phyloP scores from a whole-genome alignment of 1,140 invertebrate species.

The Amphibalanus amphitrite region DNA sequence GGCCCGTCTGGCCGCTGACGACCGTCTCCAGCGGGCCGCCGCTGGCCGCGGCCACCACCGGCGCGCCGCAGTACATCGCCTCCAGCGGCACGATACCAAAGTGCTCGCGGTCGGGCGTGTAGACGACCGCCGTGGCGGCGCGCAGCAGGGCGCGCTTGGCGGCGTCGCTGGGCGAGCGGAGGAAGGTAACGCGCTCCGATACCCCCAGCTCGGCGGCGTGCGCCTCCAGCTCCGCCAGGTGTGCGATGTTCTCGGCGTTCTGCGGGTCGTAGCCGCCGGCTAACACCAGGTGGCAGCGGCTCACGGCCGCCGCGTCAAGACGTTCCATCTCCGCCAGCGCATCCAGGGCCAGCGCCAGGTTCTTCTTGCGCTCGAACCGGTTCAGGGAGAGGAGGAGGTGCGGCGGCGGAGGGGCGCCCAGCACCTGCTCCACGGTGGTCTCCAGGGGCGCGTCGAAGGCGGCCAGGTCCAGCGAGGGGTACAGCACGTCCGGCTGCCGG shows the following conservation, averaged over 20 bases:
- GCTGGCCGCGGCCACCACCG: constrained; percentile 85
- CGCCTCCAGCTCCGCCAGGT: constrained; percentile 58
- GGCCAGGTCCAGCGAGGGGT: constrained; percentile 79
- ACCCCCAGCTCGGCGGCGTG: constrained; percentile 45
- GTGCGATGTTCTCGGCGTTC: constrained; percentile 72
- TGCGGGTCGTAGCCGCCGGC: constrained; percentile 91
- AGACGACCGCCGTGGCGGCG: constrained; percentile 58
- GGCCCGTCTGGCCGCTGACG: constrained; percentile 72
- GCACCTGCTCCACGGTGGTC: not conserved
- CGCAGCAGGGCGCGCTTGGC: constrained; percentile 64
- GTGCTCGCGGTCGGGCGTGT: constrained; percentile 93
- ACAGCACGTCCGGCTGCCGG: constrained; percentile 54
- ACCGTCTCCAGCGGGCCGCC: constrained; percentile 93
- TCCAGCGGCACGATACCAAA: constrained; percentile 99
- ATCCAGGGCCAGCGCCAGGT: constrained; percentile 62
- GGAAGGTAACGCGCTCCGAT: constrained; percentile 56
- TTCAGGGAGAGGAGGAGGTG: constrained; percentile 80
- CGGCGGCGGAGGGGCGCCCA: not conserved
- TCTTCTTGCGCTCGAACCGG: constrained; percentile 94
- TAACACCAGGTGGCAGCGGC: constrained; percentile 60
- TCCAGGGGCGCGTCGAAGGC: constrained; percentile 39
- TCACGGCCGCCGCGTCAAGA: not conserved
- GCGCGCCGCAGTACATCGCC: constrained; percentile 85
- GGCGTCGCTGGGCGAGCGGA: constrained; percentile 68
- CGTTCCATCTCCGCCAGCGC: constrained; percentile 28